These are phyloP conservation scores for Numenius phaeopus DNA, from an alignment of 2,797 vertebrate species.

Conservation along the genomic window DNA sequence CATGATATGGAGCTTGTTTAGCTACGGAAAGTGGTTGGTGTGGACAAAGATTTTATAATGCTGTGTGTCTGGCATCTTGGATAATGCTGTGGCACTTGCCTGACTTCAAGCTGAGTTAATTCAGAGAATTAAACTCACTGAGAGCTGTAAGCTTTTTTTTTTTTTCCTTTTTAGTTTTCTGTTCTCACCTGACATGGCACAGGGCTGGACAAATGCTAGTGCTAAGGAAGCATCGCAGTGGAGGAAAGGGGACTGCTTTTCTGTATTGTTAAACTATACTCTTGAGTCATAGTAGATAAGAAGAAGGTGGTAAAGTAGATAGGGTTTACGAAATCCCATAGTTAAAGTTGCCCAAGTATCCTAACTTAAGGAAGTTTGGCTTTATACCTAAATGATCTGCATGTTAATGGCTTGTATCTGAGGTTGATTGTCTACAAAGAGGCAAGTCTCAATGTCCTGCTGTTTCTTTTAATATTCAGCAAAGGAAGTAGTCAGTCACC, in stretches of 20 bases:
- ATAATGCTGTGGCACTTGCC: background rate
- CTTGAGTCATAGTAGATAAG: background rate
- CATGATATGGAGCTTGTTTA: background rate
- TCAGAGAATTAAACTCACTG: background rate
- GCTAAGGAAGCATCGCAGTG: background rate
- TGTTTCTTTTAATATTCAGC: background rate
- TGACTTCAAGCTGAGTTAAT: background rate
- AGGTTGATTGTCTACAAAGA: background rate
- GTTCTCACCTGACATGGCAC: background rate
- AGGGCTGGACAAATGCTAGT: background rate
- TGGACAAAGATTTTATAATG: background rate
- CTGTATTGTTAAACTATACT: background rate
- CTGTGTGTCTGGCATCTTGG: background rate
- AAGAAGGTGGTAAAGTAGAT: background rate
- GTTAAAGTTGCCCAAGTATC: background rate
- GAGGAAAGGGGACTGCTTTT: background rate
- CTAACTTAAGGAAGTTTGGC: background rate
- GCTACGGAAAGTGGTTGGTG: background rate
- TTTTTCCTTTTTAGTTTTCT: background rate
- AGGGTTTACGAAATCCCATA: background rate
- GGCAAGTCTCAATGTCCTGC: background rate
- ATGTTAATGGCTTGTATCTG: background rate
- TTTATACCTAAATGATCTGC: background rate
- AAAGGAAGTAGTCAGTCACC: background rate
- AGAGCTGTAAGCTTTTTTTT: background rate